Evolutionary conservation across 2,113 vertebrate species (phyloP).

Genomic region (Scalopus aquaticus): DNA sequence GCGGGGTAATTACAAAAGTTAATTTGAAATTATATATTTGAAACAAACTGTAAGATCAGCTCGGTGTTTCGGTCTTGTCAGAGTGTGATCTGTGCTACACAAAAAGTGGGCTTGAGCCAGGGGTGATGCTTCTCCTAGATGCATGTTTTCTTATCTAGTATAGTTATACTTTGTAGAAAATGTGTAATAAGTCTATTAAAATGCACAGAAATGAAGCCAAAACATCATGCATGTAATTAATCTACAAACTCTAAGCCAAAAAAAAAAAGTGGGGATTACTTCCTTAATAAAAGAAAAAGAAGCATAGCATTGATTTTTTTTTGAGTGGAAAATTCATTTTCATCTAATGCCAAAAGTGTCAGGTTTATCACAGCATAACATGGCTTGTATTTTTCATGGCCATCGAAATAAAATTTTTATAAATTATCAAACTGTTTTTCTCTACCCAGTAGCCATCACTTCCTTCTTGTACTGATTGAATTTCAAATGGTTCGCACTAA

Average conservation of each 20-base stretch:
- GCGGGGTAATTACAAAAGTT: neutral
- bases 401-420: slow-evolving; percentile 64
- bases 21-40: neutral
- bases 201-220: slow-evolving; percentile 69
- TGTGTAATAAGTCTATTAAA: slow-evolving; percentile 58
- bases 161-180: slow-evolving; percentile 62
- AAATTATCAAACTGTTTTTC: slow-evolving; percentile 62
- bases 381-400: slow-evolving; percentile 66
- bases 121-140: neutral
- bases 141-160: slow-evolving; percentile 41
- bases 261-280: slow-evolving; percentile 46
- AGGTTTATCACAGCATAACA: slow-evolving; percentile 59
- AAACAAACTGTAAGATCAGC: neutral
- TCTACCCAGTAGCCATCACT: slow-evolving; percentile 34
- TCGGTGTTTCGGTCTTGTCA: neutral
- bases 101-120: slow-evolving; percentile 7
- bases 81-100: neutral
- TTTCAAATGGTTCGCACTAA: slow-evolving; percentile 56
- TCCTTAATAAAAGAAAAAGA: slow-evolving; percentile 59
- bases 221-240: slow-evolving; percentile 73
- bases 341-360: slow-evolving; percentile 66
- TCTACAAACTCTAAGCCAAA: slow-evolving; percentile 56
- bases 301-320: slow-evolving; percentile 67
- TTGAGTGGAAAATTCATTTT: slow-evolving; percentile 75
- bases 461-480: slow-evolving; percentile 45